Evolutionary conservation across 1,140 invertebrate genomes (phyloP), one percentile per base, ranked within the genome.

Genomic region (Halictus rubicundus): DNA sequence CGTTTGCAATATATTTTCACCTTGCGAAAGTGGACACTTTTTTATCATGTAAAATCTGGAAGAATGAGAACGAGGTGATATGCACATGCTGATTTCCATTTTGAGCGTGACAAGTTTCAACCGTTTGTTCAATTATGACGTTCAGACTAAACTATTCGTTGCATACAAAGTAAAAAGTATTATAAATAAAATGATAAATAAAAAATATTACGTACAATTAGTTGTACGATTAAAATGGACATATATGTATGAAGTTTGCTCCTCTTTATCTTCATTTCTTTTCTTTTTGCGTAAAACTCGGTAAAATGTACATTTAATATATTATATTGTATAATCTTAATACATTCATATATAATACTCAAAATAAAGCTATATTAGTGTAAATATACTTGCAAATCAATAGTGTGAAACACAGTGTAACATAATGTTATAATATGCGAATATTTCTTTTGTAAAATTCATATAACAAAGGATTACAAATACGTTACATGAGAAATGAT

Each of bases 21-120:
- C 59, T 83, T 27, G 71, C 65, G 68, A 66, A 23, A 68, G 54
- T 64, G 74, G 61, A 68, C 70, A 82, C n/a, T n/a, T n/a, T 46
- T 76, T 72, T 68, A 64, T 61, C 49, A 85, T 42, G 78, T 71
- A 60, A 77, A 80, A 75, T 86, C 64, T 80, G 73, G 84, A 80
- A 86, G 77, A 78, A 76, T 63, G 12, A 60, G 77, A 85, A 86
- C 73, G 83, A 85, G 84, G 77, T 82, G 83, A 70, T 19, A 25
- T 64, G 32, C 37, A 14, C 59, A 32, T 37, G 37, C 72, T 32
- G 54, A 83, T 54, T 32, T 42, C 19, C 23, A 68, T 72, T 84
- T 83, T 84, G 70, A 84, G 81, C 21, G 83, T 84, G 83, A 84
- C 82, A 84, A 84, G 23, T 68, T 46, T 23, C 14, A 14, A 59